Evolutionary conservation across 2,888 invertebrate species (phyloP).

Genomic region (Dromius quadrimaculatus): DNA sequence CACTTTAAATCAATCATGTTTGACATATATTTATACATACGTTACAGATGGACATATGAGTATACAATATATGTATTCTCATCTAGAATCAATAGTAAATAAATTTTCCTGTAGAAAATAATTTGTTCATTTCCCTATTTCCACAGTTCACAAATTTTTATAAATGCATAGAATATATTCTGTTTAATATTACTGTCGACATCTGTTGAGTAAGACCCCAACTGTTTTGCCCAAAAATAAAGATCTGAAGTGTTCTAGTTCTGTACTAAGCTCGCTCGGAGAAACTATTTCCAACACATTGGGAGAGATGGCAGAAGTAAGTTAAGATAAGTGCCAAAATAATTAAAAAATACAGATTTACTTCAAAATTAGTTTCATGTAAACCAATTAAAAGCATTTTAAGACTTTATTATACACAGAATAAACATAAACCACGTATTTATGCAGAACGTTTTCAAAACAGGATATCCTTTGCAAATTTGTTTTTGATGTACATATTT

Average conservation of each 20-base stretch:
- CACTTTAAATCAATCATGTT: slow-evolving; percentile 18
- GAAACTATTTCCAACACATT: background rate
- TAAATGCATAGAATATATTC: background rate
- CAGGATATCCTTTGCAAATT: slow-evolving; percentile 24
- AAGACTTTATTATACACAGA: slow-evolving; percentile 23
- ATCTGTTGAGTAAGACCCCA: too few species aligned
- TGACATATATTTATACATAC: background rate
- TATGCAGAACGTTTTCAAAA: slow-evolving; percentile 7
- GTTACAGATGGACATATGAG: too few species aligned
- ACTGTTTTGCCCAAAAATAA: background rate
- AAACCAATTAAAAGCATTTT: slow-evolving; percentile 34
- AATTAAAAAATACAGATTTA: slow-evolving; percentile 3
- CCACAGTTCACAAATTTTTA: too few species aligned
- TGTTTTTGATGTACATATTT: too few species aligned
- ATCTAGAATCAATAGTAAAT: too few species aligned
- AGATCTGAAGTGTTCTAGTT: too few species aligned
- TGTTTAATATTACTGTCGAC: too few species aligned
- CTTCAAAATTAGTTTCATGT: slow-evolving; percentile 29
- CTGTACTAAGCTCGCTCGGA: too few species aligned
- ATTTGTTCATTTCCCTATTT: too few species aligned
- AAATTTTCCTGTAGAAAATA: too few species aligned
- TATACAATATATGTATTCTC: too few species aligned
- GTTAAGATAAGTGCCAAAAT: background rate
- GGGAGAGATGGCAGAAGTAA: background rate
- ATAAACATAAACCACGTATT: slow-evolving; percentile 18